Percentiles rank a stretch among this genome's conserved stretches.
Conservation (phyloP, 2,797 vertebrate genomes). For the Pristis pectinata region DNA sequence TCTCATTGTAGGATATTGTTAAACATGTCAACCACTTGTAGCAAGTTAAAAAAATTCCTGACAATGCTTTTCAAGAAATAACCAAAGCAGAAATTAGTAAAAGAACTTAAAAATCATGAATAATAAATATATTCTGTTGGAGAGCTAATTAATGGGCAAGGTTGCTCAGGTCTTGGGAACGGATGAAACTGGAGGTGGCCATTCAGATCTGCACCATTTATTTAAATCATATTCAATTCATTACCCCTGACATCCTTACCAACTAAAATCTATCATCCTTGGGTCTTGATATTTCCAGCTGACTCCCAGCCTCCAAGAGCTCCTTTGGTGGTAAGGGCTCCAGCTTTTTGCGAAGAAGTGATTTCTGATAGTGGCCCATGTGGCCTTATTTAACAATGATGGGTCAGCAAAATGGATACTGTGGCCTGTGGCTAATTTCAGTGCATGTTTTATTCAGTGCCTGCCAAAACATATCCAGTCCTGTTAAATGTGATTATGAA, state of each 20-base stretch:
- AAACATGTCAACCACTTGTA: not conserved
- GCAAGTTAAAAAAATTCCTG: not conserved
- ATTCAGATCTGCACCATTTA: not conserved
- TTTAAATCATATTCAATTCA: too few relatives aligned
- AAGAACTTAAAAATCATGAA: not conserved
- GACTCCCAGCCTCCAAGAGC: not conserved
- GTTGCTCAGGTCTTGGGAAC: not conserved
- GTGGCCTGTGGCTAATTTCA: not conserved
- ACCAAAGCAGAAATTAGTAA: not conserved
- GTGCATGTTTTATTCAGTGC: constrained; percentile 21
- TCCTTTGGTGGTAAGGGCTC: not conserved
- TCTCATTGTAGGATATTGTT: not conserved
- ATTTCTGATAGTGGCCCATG: not conserved
- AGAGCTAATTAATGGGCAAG: not conserved
- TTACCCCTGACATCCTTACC: not conserved
- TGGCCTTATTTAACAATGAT: not conserved
- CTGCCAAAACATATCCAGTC: not conserved
- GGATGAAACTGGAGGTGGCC: not conserved
- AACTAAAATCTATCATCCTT: not conserved
- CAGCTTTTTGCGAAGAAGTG: not conserved
- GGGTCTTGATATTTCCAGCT: not conserved
- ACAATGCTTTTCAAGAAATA: not conserved
- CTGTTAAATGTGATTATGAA: not conserved
- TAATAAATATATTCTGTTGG: not conserved
- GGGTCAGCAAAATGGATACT: not conserved